Conservation (phyloP, 30 jellyfish, hydroid and myxozoan genomes). For the Turritopsis dohrnii region DNA sequence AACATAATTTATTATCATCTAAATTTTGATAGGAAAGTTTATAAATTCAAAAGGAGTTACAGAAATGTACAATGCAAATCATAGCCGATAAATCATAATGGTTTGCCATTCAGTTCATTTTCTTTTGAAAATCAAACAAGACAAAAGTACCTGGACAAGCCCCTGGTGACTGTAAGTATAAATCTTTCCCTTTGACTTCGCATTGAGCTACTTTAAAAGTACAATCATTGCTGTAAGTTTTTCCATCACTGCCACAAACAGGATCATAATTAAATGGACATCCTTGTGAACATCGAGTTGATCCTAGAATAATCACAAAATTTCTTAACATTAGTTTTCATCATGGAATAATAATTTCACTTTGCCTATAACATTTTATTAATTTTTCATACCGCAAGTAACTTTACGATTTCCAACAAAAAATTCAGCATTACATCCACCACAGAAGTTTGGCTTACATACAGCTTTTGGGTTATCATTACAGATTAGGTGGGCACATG, state of each 20-base stretch:
- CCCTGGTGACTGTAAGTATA: not conserved
- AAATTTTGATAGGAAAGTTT: too few species aligned
- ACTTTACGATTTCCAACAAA: not conserved
- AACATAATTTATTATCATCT: too few species aligned
- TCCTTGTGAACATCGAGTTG: conserved; percentile 4
- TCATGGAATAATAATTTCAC: not conserved
- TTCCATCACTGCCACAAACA: conserved; percentile 19
- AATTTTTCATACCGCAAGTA: conserved; percentile 13
- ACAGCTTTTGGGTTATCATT: conserved; percentile 7
- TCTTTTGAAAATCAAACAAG: too few species aligned
- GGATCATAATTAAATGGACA: conserved; percentile 23
- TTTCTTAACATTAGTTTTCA: not conserved
- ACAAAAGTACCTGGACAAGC: not conserved
- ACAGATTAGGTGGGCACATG: conserved; percentile 11
- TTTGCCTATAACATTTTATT: not conserved
- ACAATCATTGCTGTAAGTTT: conserved; percentile 14
- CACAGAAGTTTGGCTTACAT: conserved; percentile 29
- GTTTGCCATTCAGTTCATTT: too few species aligned
- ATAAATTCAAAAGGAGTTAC: too few species aligned
- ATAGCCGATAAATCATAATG: too few species aligned
- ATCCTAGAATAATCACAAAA: not conserved
- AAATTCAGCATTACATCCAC: conserved; percentile 39
- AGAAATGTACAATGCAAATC: too few species aligned
- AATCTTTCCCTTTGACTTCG: not conserved
- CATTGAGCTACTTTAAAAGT: conserved; percentile 21